Base-by-base conservation (phyloP, 2,888 invertebrate species). In the Geophilus truncorum region DNA sequence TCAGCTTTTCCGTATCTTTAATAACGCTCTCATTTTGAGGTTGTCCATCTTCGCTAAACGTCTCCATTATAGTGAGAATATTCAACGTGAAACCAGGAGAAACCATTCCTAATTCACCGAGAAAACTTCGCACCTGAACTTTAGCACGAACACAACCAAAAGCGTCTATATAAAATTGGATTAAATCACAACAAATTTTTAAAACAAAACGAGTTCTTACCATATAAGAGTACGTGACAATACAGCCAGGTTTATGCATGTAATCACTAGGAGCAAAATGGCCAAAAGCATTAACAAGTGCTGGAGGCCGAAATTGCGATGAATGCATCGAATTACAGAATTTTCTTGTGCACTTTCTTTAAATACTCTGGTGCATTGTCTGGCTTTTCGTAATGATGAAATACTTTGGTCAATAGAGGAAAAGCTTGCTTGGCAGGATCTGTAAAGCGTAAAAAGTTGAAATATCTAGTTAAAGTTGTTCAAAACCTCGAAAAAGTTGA, bases 231-330 rank as follows among this genome's bases (percentile, higher is more conserved):
- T 87, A 87, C 28, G 84, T 83, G 80, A 85, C 84, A 81, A 87
- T 84, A 40, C 84, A 86, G 78, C 84, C 84, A 25, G 87, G 86
- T 77, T 85, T 85, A 82, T 86, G 87, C 15, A 85, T 83, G 82
- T 84, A 89, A 51, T 86, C 84, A n/a, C 85, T 84, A 2, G 86
- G 85, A 2, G 87, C 86, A 81, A 89, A 89, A 83, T 89, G 87
- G 84, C 88, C 86, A 82, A 89, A 77, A 85, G 88, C 84, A 83
- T 88, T 88, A 70, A 85, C 82, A n/a, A 89, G 85, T 0, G 88
- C 88, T 21, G 89, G 88, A 1, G 88, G 88, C 36, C 1, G 87
- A 86, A 18, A 89, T 84, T 23, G 88, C 84, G 18, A 89, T 84
- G 81, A 85, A 87, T 3, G 85, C 88, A 84, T 88, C 87, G 15